These are phyloP conservation scores for Tinea semifulvella DNA, from an alignment of 2,888 invertebrate genomes.

Conservation along the genomic window DNA sequence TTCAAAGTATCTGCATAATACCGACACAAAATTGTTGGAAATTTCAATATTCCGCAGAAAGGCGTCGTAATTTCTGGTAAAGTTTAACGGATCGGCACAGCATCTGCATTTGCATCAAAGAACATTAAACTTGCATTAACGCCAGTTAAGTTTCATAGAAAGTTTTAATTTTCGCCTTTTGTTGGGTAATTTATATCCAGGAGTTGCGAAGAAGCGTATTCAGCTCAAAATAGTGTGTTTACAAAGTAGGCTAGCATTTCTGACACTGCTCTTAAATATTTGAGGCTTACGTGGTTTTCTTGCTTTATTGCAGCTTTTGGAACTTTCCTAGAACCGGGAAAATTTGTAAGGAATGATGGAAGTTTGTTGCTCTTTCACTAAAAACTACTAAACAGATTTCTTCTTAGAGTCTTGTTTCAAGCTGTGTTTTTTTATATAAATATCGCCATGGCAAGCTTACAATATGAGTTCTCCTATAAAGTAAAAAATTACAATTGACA, in stretches of 20 bases:
- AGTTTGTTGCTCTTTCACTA: too few relatives aligned
- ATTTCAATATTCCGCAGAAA: conserved; percentile 2
- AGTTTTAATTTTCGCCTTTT: conserved; percentile 33
- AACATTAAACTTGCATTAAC: conserved; percentile 58
- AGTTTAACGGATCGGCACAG: conserved; percentile 22
- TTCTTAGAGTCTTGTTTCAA: too few relatives aligned
- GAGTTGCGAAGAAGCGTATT: conserved; percentile 4
- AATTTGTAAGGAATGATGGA: too few relatives aligned
- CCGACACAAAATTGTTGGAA: conserved; percentile 10
- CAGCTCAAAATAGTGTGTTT: conserved; percentile 5
- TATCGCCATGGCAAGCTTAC: too few relatives aligned
- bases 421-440: too few relatives aligned
- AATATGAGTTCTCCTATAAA: too few relatives aligned
- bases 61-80: conserved; percentile 5
- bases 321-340: too few relatives aligned
- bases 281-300: too few relatives aligned
- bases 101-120: conserved; percentile 44
- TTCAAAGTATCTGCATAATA: conserved; percentile 8
- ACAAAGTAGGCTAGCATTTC: conserved; percentile 3
- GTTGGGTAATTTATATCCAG: conserved; percentile 11
- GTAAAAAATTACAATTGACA: too few relatives aligned
- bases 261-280: too few relatives aligned
- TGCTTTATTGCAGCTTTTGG: too few relatives aligned
- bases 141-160: conserved; percentile 40
- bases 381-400: too few relatives aligned